Conservation (phyloP, 2,113 vertebrate species). For the Puma concolor region DNA sequence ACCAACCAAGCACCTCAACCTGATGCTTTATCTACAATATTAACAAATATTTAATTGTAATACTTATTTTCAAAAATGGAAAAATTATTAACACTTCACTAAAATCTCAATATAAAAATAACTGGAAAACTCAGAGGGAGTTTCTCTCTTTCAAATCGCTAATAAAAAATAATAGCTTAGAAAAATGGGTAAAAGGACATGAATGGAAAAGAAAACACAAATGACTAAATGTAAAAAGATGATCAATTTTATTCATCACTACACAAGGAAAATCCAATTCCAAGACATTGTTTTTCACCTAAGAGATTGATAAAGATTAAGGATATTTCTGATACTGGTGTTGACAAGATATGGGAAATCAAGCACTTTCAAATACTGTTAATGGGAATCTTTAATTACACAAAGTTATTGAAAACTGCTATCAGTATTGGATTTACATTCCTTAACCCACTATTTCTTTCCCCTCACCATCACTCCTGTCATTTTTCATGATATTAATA, state of each 20-base stretch:
- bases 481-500: background rate
- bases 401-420: background rate
- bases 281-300: background rate
- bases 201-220: background rate
- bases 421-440: background rate
- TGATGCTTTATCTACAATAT: background rate
- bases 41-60: background rate
- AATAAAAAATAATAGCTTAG: background rate
- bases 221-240: background rate
- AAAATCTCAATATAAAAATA: slow-evolving; percentile 10
- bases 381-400: background rate
- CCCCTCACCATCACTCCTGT: background rate
- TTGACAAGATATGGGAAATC: background rate
- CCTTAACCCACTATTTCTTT: background rate
- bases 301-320: background rate
- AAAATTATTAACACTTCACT: background rate
- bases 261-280: background rate
- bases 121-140: background rate
- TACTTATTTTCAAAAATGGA: background rate
- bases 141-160: background rate
- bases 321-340: background rate
- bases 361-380: background rate
- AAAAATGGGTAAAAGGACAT: background rate
- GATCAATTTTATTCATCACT: background rate
- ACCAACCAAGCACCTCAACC: background rate